Conservation (phyloP, 2,888 invertebrate genomes). For the Perizoma flavofasciatum region DNA sequence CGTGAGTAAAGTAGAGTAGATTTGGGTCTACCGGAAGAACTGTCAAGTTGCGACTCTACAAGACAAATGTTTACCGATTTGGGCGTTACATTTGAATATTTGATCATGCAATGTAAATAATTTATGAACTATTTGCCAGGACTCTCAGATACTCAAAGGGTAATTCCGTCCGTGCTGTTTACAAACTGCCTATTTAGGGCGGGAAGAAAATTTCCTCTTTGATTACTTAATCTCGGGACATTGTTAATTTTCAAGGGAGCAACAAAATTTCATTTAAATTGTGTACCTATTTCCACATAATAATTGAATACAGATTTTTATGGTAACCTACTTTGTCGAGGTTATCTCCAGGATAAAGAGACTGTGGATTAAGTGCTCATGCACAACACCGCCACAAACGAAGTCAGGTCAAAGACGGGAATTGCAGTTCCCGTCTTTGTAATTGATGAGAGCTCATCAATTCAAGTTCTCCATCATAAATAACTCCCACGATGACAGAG, state of each 20-base stretch:
- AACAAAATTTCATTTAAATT: conserved; percentile 44
- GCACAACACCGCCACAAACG: too few species aligned
- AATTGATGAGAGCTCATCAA: too few species aligned
- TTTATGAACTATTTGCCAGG: conserved; percentile 35
- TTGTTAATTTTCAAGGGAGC: conserved; percentile 42
- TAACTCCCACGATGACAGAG: too few species aligned
- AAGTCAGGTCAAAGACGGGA: too few species aligned
- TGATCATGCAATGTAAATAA: conserved; percentile 42
- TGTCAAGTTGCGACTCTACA: conserved; percentile 23
- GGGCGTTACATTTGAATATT: conserved; percentile 40
- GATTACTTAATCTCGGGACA: conserved; percentile 47
- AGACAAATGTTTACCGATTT: conserved; percentile 36
- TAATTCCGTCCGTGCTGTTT: conserved; percentile 40
- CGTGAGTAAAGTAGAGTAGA: conserved; percentile 10
- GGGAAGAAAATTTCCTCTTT: conserved; percentile 38
- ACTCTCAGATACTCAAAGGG: conserved; percentile 28
- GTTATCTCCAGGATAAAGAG: too few species aligned
- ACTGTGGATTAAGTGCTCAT: too few species aligned
- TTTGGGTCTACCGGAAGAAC: not conserved
- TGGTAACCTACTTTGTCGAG: too few species aligned
- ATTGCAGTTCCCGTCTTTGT: too few species aligned
- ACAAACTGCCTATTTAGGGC: conserved; percentile 40
- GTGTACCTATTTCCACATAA: conserved; percentile 13
- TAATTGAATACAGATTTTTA: too few species aligned
- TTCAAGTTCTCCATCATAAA: too few species aligned